phyloP scores from a whole-genome alignment of 2,888 invertebrate species.

The Gibbula magus region DNA sequence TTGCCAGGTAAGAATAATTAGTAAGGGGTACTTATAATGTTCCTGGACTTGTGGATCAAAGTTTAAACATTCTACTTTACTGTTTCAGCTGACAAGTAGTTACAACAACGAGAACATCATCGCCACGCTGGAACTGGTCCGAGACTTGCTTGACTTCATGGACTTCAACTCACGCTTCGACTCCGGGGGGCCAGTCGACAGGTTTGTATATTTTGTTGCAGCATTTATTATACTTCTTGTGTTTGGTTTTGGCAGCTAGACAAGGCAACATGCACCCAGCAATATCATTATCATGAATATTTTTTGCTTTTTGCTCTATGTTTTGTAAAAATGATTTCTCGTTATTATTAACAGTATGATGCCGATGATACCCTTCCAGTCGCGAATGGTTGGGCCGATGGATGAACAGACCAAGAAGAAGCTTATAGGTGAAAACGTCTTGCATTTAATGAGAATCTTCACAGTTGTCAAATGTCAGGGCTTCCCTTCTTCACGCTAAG shows the following conservation, averaged over 20 bases:
- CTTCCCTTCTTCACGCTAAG: too few relatives aligned
- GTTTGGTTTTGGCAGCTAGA: background rate
- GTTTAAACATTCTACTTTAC: background rate
- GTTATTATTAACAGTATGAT: background rate
- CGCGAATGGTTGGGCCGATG: constrained; percentile 44
- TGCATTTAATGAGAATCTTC: too few relatives aligned
- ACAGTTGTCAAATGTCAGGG: too few relatives aligned
- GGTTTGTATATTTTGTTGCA: constrained; percentile 51
- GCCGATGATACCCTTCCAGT: background rate
- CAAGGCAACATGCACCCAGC: background rate
- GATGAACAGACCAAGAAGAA: constrained; percentile 69
- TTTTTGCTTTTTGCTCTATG: background rate
- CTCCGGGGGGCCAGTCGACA: constrained; percentile 60
- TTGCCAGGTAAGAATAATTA: too few relatives aligned
- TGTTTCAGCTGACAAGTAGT: constrained; percentile 81
- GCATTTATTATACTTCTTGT: background rate
- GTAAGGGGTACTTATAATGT: background rate
- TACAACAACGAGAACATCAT: constrained; percentile 84
- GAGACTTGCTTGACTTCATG: constrained; percentile 85
- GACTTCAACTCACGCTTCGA: constrained; percentile 80
- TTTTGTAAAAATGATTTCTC: background rate
- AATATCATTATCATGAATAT: background rate
- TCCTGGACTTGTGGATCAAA: background rate
- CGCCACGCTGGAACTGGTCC: constrained; percentile 84
- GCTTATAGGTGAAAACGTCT: constrained; percentile 63